Percentiles rank a stretch among this genome's conserved stretches.
Evolutionary conservation across 2,797 vertebrate genomes (phyloP).

Genomic region (Urocyon cinereoargenteus): DNA sequence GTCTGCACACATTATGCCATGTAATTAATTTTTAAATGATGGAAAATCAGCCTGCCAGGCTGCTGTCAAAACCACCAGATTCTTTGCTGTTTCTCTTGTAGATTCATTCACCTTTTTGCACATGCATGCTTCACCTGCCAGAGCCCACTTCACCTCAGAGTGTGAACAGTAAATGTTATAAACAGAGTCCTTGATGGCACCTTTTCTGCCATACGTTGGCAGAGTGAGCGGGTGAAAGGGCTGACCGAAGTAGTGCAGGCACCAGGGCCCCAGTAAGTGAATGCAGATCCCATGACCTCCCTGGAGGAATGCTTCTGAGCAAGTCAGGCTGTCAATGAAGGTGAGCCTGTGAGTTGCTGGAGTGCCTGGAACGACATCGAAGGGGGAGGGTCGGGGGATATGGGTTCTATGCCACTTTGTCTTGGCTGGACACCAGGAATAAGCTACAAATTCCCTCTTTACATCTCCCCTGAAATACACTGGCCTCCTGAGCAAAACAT

Average conservation of each 20-base stretch:
- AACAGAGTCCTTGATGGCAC: slow-evolving; percentile 38
- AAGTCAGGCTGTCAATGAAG: background rate
- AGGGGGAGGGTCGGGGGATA: background rate
- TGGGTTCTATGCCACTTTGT: slow-evolving; percentile 46
- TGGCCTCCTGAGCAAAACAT: slow-evolving; percentile 54
- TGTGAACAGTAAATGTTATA: slow-evolving; percentile 33
- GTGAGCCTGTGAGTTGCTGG: slow-evolving; percentile 1
- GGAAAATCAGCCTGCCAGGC: background rate
- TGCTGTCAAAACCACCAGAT: background rate
- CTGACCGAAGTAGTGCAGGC: background rate
- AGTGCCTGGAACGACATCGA: background rate
- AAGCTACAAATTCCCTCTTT: slow-evolving; percentile 53
- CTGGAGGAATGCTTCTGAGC: background rate
- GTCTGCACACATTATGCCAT: background rate
- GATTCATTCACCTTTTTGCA: background rate
- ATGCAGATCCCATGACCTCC: background rate
- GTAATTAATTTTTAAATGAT: background rate
- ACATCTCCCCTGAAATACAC: slow-evolving; percentile 12
- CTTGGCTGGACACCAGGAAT: slow-evolving; percentile 54
- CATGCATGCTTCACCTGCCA: background rate
- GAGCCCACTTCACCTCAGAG: background rate
- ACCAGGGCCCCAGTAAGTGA: background rate
- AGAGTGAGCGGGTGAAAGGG: background rate
- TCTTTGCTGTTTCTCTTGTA: background rate
- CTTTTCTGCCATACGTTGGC: slow-evolving; percentile 43